Conservation (phyloP, 2,797 vertebrate species). For the Morus bassanus region DNA sequence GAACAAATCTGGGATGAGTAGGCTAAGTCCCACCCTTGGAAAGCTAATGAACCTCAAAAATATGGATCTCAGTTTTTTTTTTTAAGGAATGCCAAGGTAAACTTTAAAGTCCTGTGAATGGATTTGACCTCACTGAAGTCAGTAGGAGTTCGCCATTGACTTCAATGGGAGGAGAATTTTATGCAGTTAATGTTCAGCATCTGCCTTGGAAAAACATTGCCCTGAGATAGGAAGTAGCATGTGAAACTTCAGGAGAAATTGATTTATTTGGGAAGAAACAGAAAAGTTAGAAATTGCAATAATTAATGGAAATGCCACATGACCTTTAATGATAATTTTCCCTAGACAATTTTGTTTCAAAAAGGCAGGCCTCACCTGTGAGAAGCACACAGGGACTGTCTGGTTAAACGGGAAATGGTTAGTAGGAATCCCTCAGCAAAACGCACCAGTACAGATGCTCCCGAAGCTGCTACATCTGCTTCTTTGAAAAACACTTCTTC, state of each 20-base stretch:
- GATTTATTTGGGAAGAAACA: background rate
- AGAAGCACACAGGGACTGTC: background rate
- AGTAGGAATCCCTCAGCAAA: slow-evolving; percentile 13
- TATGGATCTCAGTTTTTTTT: background rate
- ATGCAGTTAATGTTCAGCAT: background rate
- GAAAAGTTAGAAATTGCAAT: background rate
- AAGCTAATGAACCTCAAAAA: background rate
- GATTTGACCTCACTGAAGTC: background rate
- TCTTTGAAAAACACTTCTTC: slow-evolving; percentile 64
- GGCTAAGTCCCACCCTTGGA: background rate
- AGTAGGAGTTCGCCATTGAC: background rate
- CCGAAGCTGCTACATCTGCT: slow-evolving; percentile 61
- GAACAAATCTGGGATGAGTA: background rate
- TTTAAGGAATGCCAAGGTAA: background rate
- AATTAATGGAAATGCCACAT: background rate
- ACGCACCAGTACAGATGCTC: slow-evolving; percentile 3
- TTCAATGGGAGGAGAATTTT: background rate
- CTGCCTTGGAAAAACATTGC: background rate
- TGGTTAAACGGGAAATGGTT: background rate
- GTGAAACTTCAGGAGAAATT: background rate
- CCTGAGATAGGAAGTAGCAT: background rate
- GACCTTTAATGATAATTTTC: background rate
- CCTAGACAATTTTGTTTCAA: background rate
- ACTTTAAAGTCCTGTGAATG: background rate
- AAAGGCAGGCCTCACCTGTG: background rate